Base-by-base conservation (phyloP, 1,140 invertebrate species). In the Parasteatoda tepidariorum region DNA sequence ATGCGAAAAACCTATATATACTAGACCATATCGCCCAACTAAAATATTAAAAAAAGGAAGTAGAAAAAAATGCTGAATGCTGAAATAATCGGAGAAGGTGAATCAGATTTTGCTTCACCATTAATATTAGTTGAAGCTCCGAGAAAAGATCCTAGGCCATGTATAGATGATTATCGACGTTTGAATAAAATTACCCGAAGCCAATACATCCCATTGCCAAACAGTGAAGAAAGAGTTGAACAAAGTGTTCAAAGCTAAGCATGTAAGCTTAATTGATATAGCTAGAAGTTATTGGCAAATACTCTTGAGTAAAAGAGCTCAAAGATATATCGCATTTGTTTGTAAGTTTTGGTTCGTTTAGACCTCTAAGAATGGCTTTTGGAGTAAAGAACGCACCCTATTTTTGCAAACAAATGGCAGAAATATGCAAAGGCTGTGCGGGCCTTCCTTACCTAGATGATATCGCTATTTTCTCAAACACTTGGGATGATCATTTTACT, bases 381-480 rank as follows among this genome's bases (percentile, higher is more conserved):
- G 1, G 33, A 34, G 87, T 67, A 26, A 89, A 90, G 79, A 88
- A 88, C 73, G 83, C 66, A 9, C 33, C 66, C 26, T 22, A 18
- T 68, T 68, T 68, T 41, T 38, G n/a, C 5, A 41, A 68, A 24
- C 5, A 6, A 15, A 68, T 68, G 66, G 11, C 66, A 3, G 1
- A 68, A 34, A 15, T 41, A 68, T 41, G 38, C 38, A 13, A 68
- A 3, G 33, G 33, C 0, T 68, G 34, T 48, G 66, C 38, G 11
- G 28, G 31, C 15, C 11, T 68, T 11, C 31, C 66, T 13, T 68
- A 68, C 22, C 22, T 68, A 3, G 66, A 68, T 68, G 31, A 68
- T 38, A 33, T 84, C 22, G 15, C 84, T 4, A 61, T 86, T 9
- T 85, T 86, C 79, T 34, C 61, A 3, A 55, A 76, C 24, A 85